Evolutionary conservation across 2,888 invertebrate genomes (phyloP), one percentile per base, ranked within the genome.

Genomic region (Suillia variegata): DNA sequence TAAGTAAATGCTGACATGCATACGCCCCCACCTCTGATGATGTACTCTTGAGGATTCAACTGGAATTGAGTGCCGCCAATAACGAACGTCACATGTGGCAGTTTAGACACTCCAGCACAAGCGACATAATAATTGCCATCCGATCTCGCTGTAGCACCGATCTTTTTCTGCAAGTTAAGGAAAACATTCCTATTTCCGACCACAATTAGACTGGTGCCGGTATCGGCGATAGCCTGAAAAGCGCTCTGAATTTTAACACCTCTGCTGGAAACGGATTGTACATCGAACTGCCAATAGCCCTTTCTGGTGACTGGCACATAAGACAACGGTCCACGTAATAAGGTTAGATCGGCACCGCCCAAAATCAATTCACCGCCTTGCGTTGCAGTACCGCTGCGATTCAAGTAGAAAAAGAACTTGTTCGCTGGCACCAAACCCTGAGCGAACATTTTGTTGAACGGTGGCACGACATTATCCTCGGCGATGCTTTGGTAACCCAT

Each of bases 201-300:
- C 73, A 98, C 88, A n/a, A n/a, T n/a, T 61, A 98, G 87, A 62
- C 95, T 96, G 66, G 98, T 98, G 71, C 95, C 95, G 56, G 95
- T 94, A 83, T 95, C 94, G 42, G 94, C 95, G 81, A 96, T 94
- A 15, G 94, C 97, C 82, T 93, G 86, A 81, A 96, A 97, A 73
- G 85, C 79, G 1, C 80, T 68, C 77, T 94, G 94, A 80, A 90
- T 87, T 21, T 75, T 69, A 18, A 82, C 75, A 0, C 83, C 83
- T 50, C 82, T 84, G 54, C 90, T 77, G 52, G 67, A 53, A 13
- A 91, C 81, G 34, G 81, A 82, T 77, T 94, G 92, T 91, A 98
- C 90, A 73, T 84, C 85, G 84, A 99, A 95, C 85, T 98, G 96
- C 98, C 98, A 99, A 83, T 98, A 99, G 61, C 91, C 91, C 83